A percentile compares a stretch with the other conserved stretches of the same genome.
Evolutionary conservation across 2,888 invertebrate genomes (phyloP).

Genomic region (Acrobasis consociella): DNA sequence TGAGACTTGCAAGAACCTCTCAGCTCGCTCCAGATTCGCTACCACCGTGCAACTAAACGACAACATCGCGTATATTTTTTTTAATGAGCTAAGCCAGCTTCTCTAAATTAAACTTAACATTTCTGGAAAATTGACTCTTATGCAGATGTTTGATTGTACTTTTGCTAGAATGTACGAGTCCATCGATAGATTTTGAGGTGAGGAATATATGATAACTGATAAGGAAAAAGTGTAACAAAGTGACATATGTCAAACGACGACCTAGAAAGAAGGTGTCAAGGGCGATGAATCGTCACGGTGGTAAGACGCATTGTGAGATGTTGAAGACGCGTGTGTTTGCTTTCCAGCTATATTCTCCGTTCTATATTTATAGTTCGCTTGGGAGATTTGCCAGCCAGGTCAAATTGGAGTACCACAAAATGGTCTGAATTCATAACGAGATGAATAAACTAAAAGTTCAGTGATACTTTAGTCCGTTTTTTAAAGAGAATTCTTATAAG

Average conservation of each 20-base stretch:
- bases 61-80: conserved; percentile 54
- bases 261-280: conserved; percentile 22
- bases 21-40: conserved; percentile 53
- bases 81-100: conserved; percentile 55
- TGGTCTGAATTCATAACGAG: conserved; percentile 9
- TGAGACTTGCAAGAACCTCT: conserved; percentile 47
- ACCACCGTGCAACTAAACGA: conserved; percentile 47
- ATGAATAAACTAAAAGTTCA: conserved; percentile 5
- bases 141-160: no score
- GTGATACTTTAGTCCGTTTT: no score
- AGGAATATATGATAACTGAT: not conserved
- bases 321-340: conserved; percentile 53
- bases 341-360: conserved; percentile 64
- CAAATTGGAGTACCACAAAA: conserved; percentile 38
- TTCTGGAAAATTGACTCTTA: not conserved
- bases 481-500: no score
- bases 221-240: not conserved
- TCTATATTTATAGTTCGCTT: conserved; percentile 67
- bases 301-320: conserved; percentile 41
- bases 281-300: conserved; percentile 2
- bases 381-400: conserved; percentile 71
- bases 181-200: not conserved
- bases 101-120: conserved; percentile 24
- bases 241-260: not conserved
- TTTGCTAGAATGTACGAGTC: no score